Percentiles rank a stretch among this genome's conserved stretches.
phyloP scores from a whole-genome alignment of 2,888 invertebrate species.

The Drosophila hawaiiensis region DNA sequence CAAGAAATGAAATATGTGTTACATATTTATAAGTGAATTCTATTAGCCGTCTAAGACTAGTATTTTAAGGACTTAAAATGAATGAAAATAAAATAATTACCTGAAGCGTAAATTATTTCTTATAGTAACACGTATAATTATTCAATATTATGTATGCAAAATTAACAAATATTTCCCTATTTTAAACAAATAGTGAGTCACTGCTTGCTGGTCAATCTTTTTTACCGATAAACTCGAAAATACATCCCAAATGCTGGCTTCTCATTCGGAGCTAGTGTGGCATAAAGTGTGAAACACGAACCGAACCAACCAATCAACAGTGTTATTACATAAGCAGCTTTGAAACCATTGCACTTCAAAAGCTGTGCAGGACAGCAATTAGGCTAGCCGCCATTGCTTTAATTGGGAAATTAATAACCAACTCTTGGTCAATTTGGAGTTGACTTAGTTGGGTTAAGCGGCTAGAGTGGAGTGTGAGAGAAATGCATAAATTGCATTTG shows the following conservation, averaged over 20 bases:
- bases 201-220: neutral
- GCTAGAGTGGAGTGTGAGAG: neutral
- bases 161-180: no score
- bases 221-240: neutral
- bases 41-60: neutral
- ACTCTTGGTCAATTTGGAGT: neutral
- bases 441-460: neutral
- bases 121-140: neutral
- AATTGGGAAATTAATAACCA: constrained; percentile 72
- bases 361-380: constrained; percentile 47
- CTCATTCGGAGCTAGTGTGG: no score
- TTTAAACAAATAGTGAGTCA: no score
- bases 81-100: no score
- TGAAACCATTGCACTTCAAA: constrained; percentile 12
- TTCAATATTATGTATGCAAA: neutral
- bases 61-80: neutral
- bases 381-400: constrained; percentile 32
- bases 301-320: neutral
- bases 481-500: constrained; percentile 73
- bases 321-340: constrained; percentile 26
- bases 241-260: neutral
- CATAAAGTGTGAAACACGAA: neutral
- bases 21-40: no score
- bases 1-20: neutral
- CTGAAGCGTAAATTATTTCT: no score